Evolutionary conservation across 2,113 vertebrate genomes (phyloP).

Genomic region (Python bivittatus): DNA sequence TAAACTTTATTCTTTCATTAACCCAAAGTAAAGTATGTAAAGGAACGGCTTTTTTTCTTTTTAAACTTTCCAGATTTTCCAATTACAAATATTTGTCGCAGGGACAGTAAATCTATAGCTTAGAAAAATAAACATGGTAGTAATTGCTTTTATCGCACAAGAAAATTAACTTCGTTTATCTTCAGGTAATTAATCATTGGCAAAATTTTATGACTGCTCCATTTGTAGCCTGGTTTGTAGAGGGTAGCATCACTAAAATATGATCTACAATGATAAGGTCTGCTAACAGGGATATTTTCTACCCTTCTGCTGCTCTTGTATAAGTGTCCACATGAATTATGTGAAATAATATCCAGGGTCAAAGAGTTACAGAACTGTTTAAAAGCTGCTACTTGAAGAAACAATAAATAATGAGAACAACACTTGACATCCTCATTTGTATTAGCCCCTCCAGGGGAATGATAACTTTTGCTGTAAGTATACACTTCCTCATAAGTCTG

Average conservation of each 20-base stretch:
- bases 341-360: conserved; percentile 50
- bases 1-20: not conserved
- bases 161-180: conserved; percentile 81
- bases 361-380: conserved; percentile 34
- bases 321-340: conserved; percentile 57
- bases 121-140: conserved; percentile 77
- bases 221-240: conserved; percentile 62
- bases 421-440: conserved; percentile 15
- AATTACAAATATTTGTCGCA: conserved; percentile 73
- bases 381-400: conserved; percentile 42
- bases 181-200: conserved; percentile 79
- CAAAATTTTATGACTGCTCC: conserved; percentile 52
- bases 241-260: conserved; percentile 40
- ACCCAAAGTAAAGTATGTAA: not conserved
- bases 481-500: not conserved
- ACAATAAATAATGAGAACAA: conserved; percentile 48
- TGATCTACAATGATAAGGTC: conserved; percentile 53
- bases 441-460: conserved; percentile 13
- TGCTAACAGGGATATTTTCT: conserved; percentile 47
- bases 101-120: conserved; percentile 74
- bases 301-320: conserved; percentile 44
- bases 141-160: conserved; percentile 80
- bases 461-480: not conserved
- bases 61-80: conserved; percentile 73
- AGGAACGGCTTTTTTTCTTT: conserved; percentile 44